Conservation (phyloP, 1,140 invertebrate genomes). For the Palaemon carinicauda region DNA sequence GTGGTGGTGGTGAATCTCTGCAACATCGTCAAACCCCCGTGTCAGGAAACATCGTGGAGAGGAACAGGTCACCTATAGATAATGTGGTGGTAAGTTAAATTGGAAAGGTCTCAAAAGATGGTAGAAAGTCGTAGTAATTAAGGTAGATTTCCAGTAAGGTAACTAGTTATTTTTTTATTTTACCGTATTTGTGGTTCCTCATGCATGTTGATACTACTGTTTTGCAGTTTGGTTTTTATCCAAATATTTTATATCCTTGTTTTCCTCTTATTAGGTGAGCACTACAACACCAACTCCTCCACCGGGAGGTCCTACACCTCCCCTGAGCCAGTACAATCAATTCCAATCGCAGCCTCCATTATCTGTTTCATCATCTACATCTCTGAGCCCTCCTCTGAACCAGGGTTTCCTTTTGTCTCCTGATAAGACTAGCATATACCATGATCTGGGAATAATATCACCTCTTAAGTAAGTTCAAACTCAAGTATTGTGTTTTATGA, state of each 20-base stretch:
- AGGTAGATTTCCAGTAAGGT: no score
- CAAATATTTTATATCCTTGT: neutral
- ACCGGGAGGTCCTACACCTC: conserved; percentile 7
- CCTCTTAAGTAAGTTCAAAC: conserved; percentile 57
- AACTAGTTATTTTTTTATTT: no score
- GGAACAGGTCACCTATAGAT: no score
- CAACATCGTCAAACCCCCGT: no score
- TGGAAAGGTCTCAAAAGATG: no score
- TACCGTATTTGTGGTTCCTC: no score
- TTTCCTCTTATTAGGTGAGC: neutral
- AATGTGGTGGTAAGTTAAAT: no score
- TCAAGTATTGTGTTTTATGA: neutral
- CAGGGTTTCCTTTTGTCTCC: conserved; percentile 55
- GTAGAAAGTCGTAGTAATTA: no score
- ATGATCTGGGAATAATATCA: conserved; percentile 56
- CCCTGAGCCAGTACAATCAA: conserved; percentile 25
- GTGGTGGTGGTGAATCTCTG: no score
- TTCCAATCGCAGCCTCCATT: conserved; percentile 17
- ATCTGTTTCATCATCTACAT: conserved; percentile 24
- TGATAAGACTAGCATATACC: conserved; percentile 47
- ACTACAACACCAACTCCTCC: conserved; percentile 34
- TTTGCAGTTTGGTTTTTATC: no score
- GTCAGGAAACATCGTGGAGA: no score
- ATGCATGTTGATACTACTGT: no score
- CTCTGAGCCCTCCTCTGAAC: conserved; percentile 45